Evolutionary conservation across 2,797 vertebrate species (phyloP).

Genomic region (Streptopelia turtur): DNA sequence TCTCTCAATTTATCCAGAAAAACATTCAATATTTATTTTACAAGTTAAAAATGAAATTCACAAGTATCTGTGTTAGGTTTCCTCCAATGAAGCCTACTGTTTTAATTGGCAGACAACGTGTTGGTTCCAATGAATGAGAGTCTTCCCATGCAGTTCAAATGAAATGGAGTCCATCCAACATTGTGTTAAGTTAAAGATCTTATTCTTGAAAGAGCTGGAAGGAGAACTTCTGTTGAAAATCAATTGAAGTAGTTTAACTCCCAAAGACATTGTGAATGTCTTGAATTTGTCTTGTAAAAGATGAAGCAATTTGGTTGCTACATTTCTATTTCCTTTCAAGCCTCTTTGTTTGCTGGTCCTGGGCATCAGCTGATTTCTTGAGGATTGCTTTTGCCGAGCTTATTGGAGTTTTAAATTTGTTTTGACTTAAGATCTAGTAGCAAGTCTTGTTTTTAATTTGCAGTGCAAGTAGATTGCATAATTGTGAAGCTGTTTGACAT

Average conservation of each 20-base stretch:
- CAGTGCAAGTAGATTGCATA: conserved; percentile 61
- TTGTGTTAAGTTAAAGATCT: conserved; percentile 1
- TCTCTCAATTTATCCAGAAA: background rate
- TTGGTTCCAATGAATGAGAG: background rate
- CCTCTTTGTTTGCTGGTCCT: background rate
- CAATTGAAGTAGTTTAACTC: background rate
- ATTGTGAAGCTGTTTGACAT: conserved; percentile 68
- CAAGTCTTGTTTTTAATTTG: conserved; percentile 65
- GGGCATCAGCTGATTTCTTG: background rate
- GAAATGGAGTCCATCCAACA: background rate
- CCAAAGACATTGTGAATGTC: background rate
- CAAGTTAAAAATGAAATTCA: background rate
- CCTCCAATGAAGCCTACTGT: background rate
- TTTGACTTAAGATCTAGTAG: conserved; percentile 64
- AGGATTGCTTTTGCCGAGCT: conserved; percentile 47
- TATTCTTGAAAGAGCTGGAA: conserved; percentile 1
- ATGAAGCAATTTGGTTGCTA: background rate
- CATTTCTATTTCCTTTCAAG: conserved; percentile 16
- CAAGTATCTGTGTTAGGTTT: background rate
- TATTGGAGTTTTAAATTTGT: conserved; percentile 45
- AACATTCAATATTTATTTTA: background rate
- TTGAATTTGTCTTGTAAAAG: conserved; percentile 30
- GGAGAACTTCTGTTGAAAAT: conserved; percentile 17
- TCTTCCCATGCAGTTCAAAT: background rate
- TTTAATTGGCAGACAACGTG: background rate